Evolutionary conservation across 2,888 invertebrate species (phyloP), one percentile per base, ranked within the genome.

Genomic region (Halictus ligatus): DNA sequence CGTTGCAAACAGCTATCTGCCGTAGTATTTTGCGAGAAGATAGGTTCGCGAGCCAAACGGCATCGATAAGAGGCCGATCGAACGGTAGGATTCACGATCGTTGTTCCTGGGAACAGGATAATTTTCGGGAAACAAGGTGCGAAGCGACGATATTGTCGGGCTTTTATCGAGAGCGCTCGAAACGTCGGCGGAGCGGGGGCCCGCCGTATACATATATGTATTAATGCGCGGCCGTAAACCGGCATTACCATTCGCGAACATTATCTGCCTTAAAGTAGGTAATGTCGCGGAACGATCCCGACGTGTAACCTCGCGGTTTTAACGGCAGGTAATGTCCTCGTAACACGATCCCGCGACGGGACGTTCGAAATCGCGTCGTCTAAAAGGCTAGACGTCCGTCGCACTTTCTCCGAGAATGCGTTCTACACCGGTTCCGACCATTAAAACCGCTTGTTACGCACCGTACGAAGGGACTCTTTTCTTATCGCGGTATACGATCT

Each of bases 291-390:
- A 88, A 86, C 80, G 71, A 80, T 40, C 69, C 75, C 29, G 64
- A 76, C 78, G 87, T n/a, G 79, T 77, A 83, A 83, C 83, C 76
- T 81, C 84, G 84, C 84, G 88, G 80, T 87, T 87, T 84, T 64
- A 81, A 81, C 79, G 67, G 84, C 74, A 83, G 78, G 80, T 79
- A 81, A 88, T 60, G 81, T 69, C 78, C 78, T 78, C 83, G 87
- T 83, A 83, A 87, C 74, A 69, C 78, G 87, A 87, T 87, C 83
- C 80, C 69, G 50, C 50, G 50, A 21, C 67, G 46, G 64, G 46
- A 64, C 48, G 86, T 73, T 87, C 79, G 87, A 67, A 80, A 81
- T 81, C 81, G 74, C 81, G 74, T 21, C 78, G 40, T 76, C 35
- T 58, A 78, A 81, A 80, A 54, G 50, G 58, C 58, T 77, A 64